phyloP scores from a whole-genome alignment of 2,888 invertebrate genomes.

The Rhodophaea formosa region DNA sequence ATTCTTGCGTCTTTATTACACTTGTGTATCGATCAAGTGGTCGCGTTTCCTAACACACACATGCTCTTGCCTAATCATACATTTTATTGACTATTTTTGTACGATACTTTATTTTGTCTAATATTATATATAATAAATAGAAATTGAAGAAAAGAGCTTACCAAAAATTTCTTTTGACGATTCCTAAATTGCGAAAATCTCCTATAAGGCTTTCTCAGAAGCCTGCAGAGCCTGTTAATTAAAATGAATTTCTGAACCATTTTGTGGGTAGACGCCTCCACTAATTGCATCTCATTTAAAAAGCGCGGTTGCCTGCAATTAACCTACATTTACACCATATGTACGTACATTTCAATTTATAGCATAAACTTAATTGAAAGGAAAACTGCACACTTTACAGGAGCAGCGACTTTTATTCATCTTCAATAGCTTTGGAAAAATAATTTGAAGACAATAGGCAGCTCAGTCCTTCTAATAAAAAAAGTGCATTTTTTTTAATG shows the following conservation, averaged over 20 bases:
- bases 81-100: no score
- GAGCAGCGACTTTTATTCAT: conserved; percentile 5
- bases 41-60: no score
- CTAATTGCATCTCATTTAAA: conserved; percentile 67
- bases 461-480: conserved; percentile 30
- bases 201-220: neutral
- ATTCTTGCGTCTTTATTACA: no score
- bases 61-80: no score
- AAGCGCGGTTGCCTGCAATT: conserved; percentile 53
- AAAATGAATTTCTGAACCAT: conserved; percentile 48
- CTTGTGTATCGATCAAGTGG: no score
- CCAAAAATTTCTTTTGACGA: neutral
- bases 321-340: conserved; percentile 45
- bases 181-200: neutral
- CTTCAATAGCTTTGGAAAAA: conserved; percentile 10
- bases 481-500: conserved; percentile 30
- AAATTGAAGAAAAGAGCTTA: no score
- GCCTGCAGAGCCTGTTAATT: conserved; percentile 43
- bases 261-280: conserved; percentile 46
- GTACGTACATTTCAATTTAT: conserved; percentile 9
- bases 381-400: conserved; percentile 4
- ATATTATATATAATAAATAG: no score
- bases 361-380: conserved; percentile 11
- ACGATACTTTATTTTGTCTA: no score
- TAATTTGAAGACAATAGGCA: conserved; percentile 22